Base-by-base conservation (phyloP, 2,888 invertebrate species). In the Torymus texanus region DNA sequence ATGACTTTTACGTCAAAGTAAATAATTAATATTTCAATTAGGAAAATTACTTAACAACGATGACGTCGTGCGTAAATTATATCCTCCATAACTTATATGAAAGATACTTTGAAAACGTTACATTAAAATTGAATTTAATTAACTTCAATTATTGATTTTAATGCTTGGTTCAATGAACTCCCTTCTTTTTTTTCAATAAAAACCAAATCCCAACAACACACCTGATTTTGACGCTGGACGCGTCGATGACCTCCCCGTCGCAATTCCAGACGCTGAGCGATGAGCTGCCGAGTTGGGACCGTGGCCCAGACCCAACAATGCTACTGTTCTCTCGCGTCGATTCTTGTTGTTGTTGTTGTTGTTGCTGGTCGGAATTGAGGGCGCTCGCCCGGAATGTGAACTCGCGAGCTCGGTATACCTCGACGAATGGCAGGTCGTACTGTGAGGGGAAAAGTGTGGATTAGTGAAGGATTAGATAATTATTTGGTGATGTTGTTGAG, bases 251-350 rank as follows among this genome's bases (percentile, higher is more conserved):
- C 90, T 96, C 96, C 16, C 96, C 96, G 90, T 96, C 96, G 91
- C 95, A 95, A 88, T 96, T 96, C 96, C 96, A 96, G 58, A 94
- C 93, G 85, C 95, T 95, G 59, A 89, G 84, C 55, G 86, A 85
- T 51, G 90, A 87, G 66, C 84, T 84, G 73, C 79, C 56, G 3
- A 78, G 63, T 14, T 71, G 56, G 2, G 73, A 73, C 2, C 59
- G 14, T 4, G 62, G 65, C 14, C 56, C 63, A 10, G 41, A 13
- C 18, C 16, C 53, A 11, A n/a, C 65, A 8, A 41, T 8, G 41
- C 41, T 41, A 8, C 8, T 41, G 41, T 41, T 41, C 41, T 41
- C 41, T 41, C 41, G 41, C 41, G 41, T 41, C 8, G 41, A 41
- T 12, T 18, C 16, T 84, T 50, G 24, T 10, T 10, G 18, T 4